Percentiles rank a stretch among this genome's conserved stretches.
phyloP scores from a whole-genome alignment of 1,140 invertebrate species.

The Notospermus geniculatus region DNA sequence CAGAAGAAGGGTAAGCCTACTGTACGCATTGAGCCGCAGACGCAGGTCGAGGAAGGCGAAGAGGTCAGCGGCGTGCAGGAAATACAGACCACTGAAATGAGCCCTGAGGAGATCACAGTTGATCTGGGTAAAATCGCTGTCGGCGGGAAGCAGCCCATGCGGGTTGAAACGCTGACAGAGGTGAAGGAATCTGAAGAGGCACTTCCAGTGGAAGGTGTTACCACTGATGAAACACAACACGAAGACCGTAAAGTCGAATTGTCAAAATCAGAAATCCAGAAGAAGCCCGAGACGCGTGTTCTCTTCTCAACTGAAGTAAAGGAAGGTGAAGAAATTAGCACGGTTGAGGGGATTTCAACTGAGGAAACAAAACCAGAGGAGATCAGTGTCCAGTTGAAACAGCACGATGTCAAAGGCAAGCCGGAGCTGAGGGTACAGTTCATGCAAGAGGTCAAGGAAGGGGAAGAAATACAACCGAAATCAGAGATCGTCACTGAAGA shows the following conservation, averaged over 20 bases:
- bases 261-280: not conserved
- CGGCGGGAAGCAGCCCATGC: not conserved
- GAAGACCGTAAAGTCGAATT: not conserved
- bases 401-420: constrained; percentile 20
- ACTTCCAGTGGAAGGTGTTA: not conserved
- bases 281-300: constrained; percentile 1
- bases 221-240: constrained; percentile 1
- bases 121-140: constrained; percentile 1
- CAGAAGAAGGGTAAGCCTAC: not conserved
- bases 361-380: constrained; percentile 17
- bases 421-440: constrained; percentile 24
- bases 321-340: not conserved
- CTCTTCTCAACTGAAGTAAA: not conserved
- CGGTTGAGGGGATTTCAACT: not conserved
- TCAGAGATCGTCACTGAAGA: constrained; percentile 15
- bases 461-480: constrained; percentile 25
- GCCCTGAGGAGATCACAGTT: constrained; percentile 5
- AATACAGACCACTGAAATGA: not conserved
- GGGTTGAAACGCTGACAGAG: constrained; percentile 2
- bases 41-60: not conserved
- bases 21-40: not conserved
- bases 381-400: constrained; percentile 23
- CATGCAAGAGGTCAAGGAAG: constrained; percentile 22
- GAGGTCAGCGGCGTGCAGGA: not conserved
- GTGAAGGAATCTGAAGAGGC: constrained; percentile 8